Evolutionary conservation across 2,888 invertebrate species (phyloP).

Genomic region (Ophion ventricosus): DNA sequence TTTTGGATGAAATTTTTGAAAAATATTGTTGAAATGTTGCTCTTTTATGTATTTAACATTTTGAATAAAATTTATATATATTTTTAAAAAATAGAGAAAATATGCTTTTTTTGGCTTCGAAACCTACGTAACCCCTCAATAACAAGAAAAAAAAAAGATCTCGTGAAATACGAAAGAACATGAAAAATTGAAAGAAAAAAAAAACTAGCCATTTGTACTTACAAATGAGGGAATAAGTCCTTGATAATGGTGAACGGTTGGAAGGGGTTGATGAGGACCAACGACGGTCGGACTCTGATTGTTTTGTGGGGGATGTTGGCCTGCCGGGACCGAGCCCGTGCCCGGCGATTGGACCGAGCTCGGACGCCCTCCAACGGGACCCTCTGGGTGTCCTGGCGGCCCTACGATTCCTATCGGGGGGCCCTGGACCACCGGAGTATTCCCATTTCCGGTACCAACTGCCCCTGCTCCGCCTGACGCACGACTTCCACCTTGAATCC

Average conservation of each 20-base stretch:
- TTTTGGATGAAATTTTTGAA: too few relatives aligned
- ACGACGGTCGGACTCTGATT: constrained; percentile 73
- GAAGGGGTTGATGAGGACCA: constrained; percentile 76
- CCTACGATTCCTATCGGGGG: constrained; percentile 77
- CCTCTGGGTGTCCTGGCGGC: constrained; percentile 76
- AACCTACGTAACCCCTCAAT: too few relatives aligned
- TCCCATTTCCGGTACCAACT: constrained; percentile 81
- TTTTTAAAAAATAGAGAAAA: too few relatives aligned
- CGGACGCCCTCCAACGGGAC: constrained; percentile 82
- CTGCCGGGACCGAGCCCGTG: constrained; percentile 84
- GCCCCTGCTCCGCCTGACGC: constrained; percentile 83
- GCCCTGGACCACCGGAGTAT: constrained; percentile 83
- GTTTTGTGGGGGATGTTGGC: constrained; percentile 78
- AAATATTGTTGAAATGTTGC: too few relatives aligned
- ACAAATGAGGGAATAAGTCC: constrained; percentile 92
- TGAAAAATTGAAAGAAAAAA: not conserved
- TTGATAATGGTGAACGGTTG: constrained; percentile 86
- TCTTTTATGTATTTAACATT: too few relatives aligned
- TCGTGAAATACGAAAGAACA: too few relatives aligned
- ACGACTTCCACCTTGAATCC: constrained; percentile 93
- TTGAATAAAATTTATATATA: too few relatives aligned
- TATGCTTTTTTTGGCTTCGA: too few relatives aligned
- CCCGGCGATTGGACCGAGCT: constrained; percentile 84
- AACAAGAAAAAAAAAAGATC: too few relatives aligned
- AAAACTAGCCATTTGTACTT: constrained; percentile 78